Evolutionary conservation across 2,888 invertebrate species (phyloP).

Genomic region (Chloromyia formosa): DNA sequence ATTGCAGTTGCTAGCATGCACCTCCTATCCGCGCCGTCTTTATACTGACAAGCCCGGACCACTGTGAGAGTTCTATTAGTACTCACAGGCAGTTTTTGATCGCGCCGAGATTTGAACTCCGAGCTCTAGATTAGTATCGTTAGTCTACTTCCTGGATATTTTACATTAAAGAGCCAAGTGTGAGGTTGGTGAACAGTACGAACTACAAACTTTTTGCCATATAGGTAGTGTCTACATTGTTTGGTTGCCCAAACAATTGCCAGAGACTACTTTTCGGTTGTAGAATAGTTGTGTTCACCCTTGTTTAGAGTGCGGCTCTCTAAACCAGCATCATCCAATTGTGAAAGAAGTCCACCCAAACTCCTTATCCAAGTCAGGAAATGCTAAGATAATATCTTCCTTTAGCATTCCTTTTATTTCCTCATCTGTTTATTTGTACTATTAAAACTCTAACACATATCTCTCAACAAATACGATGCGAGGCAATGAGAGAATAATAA

Average conservation of each 20-base stretch:
- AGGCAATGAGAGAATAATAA: too few species aligned
- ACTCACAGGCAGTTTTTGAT: too few species aligned
- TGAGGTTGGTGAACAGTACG: conserved; percentile 55
- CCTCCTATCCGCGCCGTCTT: too few species aligned
- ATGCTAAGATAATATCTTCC: conserved; percentile 42
- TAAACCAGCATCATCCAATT: conserved; percentile 17
- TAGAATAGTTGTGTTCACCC: conserved; percentile 52
- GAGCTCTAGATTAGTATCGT: too few species aligned
- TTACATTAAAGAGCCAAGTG: too few species aligned
- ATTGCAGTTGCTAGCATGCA: too few species aligned
- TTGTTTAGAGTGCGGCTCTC: conserved; percentile 50
- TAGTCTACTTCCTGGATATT: conserved; percentile 47
- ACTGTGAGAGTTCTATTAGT: too few species aligned
- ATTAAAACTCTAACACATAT: too few species aligned
- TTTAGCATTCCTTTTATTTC: not conserved
- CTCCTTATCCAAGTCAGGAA: conserved; percentile 46
- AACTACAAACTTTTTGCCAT: conserved; percentile 52
- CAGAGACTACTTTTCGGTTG: conserved; percentile 52
- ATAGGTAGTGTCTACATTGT: conserved; percentile 53
- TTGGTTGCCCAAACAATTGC: conserved; percentile 52
- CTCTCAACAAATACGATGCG: too few species aligned
- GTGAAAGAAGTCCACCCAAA: conserved; percentile 49
- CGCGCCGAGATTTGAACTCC: too few species aligned
- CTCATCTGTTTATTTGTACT: not conserved
- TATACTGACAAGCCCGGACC: too few species aligned